Base-by-base conservation (phyloP, 2,888 invertebrate species). In the Mongoloraphidia duomilia region DNA sequence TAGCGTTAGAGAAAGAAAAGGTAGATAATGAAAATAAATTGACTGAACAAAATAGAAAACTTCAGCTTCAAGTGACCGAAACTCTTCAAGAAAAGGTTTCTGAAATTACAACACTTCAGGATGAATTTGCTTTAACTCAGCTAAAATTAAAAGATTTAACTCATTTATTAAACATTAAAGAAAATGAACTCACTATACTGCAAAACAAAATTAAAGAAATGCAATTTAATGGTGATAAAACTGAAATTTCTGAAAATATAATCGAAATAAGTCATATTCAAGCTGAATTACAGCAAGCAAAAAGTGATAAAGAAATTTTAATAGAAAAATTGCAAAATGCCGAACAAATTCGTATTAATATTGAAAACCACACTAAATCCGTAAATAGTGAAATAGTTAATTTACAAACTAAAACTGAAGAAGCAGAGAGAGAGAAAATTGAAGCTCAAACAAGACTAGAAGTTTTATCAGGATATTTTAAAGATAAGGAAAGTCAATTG, bases 401-500 rank as follows among this genome's bases (percentile, higher is more conserved):
- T 44, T 64, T 81, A 12, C 73, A 73, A 52, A 71, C 72, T 51
- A 76, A 77, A 56, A 77, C 75, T 57, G 75, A 76, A 59, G 67
- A 76, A 55, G 80, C 82, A 1, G 82, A 84, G 59, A 77, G 77
- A 54, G 81, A 82, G 50, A 81, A 80, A 59, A 74, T 79, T 1
- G 91, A 92, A 63, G 84, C 89, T 0, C 75, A 81, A 57, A 91
- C 89, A 1, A 79, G 87, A 58, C 73, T 93, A 2, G 87, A 88
- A 61, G 91, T 93, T 1, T 71, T 94, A 39, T 84, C 87, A 0
- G 84, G 82, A 61, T 93, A 92, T 66, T 93, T 93, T 70, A 88
- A 91, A 61, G 90, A 93, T 55, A 84, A 88, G 58, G 93, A 93
- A 66, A 75, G 81, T 11, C 85, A 91, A 66, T 71, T 92, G 44